Evolutionary conservation across 2,797 vertebrate species (phyloP).

Genomic region (Chrysolophus pictus): DNA sequence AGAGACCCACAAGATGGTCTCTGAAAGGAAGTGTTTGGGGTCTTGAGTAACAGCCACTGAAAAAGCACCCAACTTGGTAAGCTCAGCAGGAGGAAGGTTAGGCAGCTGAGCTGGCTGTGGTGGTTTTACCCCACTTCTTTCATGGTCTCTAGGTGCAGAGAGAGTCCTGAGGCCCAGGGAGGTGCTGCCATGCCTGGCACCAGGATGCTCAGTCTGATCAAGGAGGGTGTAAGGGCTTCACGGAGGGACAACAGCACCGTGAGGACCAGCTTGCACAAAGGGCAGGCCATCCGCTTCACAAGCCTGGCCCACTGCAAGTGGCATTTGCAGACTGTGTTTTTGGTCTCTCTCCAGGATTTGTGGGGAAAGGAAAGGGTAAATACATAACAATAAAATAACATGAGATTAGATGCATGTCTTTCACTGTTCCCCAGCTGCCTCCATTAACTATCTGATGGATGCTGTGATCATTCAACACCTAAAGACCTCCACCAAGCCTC

Average conservation of each 20-base stretch:
- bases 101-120: neutral
- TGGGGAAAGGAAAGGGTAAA: constrained; percentile 27
- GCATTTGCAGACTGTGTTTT: neutral
- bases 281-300: neutral
- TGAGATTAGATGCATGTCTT: neutral
- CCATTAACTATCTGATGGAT: neutral
- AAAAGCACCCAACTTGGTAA: neutral
- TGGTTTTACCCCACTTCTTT: neutral
- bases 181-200: neutral
- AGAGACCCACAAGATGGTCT: constrained; percentile 7
- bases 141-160: neutral
- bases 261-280: neutral
- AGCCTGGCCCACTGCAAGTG: neutral
- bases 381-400: constrained; percentile 12
- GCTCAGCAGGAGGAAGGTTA: neutral
- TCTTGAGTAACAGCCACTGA: neutral
- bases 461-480: neutral
- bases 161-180: neutral
- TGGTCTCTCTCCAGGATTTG: neutral
- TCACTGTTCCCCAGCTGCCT: neutral
- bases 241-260: neutral
- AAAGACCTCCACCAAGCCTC: neutral
- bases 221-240: neutral
- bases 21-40: neutral
- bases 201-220: neutral